Evolutionary conservation across 2,888 invertebrate species (phyloP), one percentile per base, ranked within the genome.

Genomic region (Uloborus plumipes): DNA sequence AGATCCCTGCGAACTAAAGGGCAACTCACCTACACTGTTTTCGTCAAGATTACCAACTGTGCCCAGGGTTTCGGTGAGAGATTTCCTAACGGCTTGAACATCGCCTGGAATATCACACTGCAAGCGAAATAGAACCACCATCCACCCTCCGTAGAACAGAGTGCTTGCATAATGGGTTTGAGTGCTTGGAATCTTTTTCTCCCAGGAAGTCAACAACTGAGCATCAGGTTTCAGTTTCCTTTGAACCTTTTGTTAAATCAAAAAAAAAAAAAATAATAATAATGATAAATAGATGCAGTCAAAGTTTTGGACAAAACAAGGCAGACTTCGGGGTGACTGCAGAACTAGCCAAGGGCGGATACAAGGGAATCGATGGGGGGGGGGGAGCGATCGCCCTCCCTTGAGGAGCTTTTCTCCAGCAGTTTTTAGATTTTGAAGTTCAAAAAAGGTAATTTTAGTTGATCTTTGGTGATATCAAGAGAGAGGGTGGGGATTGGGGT

Each of bases 91-190:
- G 51, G 16, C 47, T 6, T 13, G 14, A 0, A 82, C 82, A 15
- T 82, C 82, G 2, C 62, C 51, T 11, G 82, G 65, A 11, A 82
- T 66, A 50, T 75, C 76, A 31, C 82, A 82, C n/a, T 66, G 26
- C 47, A 82, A 75, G 11, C 71, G 59, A 66, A 69, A 82, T 1
- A 82, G 50, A n/a, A 71, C 70, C 15, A 76, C 71, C 0, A 58
- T 50, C 82, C 82, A 82, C 0, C 75, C 82, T 0, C 82, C 82
- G 59, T 82, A 76, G 53, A 71, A 53, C 11, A 82, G 9, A n/a
- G 71, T n/a, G 4, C 62, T 65, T 9, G 71, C 66, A 47, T 76
- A 82, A 31, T 82, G 82, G 1, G 82, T 82, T 50, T 76, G 65
- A 22, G 59, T 18, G 0, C 11, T 13, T 1, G 66, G 64, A 18